Conservation (phyloP, 2,797 vertebrate genomes). For the Pristis pectinata region DNA sequence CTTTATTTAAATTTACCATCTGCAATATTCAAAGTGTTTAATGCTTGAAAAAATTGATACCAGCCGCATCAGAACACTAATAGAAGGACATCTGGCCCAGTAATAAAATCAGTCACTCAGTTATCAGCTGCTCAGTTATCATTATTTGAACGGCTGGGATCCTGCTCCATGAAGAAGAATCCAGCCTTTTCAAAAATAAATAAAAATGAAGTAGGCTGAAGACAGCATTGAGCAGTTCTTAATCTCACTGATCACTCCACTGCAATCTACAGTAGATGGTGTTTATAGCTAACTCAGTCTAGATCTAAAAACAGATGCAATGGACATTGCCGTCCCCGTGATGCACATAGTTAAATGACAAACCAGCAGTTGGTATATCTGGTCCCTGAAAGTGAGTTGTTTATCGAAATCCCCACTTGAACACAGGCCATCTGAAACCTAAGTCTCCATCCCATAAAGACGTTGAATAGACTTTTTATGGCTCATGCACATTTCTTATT, state of each 20-base stretch:
- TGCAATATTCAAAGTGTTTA: conserved; percentile 29
- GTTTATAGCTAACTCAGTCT: background rate
- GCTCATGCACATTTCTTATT: too few relatives aligned
- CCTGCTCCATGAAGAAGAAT: background rate
- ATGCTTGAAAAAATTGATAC: conserved; percentile 22
- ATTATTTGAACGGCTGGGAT: background rate
- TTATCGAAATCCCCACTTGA: background rate
- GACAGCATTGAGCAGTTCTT: background rate
- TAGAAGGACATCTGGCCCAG: conserved; percentile 19
- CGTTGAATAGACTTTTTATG: background rate
- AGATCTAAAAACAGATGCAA: background rate
- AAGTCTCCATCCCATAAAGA: background rate
- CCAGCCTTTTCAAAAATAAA: conserved; percentile 22
- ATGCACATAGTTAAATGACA: background rate
- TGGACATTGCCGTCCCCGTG: background rate
- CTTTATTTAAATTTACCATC: conserved; percentile 25
- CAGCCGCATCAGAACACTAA: conserved; percentile 25
- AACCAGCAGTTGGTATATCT: background rate
- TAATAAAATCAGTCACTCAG: conserved; percentile 31
- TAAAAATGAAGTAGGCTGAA: conserved; percentile 17
- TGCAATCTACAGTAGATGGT: background rate
- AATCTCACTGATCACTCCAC: background rate
- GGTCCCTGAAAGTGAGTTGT: background rate
- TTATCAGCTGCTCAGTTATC: background rate
- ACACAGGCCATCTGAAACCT: background rate